Conservation (phyloP, 2,888 invertebrate species). For the Tenthredo scrophulariae region DNA sequence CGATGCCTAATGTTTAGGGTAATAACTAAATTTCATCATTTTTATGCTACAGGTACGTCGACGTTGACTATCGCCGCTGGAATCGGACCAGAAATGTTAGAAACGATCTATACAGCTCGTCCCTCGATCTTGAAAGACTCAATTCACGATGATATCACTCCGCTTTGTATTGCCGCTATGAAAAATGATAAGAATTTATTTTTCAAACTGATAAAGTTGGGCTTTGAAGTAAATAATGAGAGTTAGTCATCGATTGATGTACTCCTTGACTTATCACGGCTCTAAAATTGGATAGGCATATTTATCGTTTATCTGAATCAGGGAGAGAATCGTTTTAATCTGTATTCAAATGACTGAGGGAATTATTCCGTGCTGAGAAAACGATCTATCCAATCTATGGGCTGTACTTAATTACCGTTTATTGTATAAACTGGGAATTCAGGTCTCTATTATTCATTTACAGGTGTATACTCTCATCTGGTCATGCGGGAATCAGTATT, state of each 20-base stretch:
- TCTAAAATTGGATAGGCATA: background rate
- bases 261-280: background rate
- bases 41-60: slow-evolving; percentile 67
- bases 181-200: slow-evolving; percentile 72
- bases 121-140: slow-evolving; percentile 67
- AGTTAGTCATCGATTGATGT: slow-evolving; percentile 62
- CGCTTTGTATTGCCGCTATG: slow-evolving; percentile 73
- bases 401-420: background rate
- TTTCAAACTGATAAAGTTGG: slow-evolving; percentile 67
- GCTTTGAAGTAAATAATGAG: slow-evolving; percentile 64
- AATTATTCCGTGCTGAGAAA: background rate
- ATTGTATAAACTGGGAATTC: background rate
- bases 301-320: background rate
- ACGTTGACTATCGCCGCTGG: slow-evolving; percentile 70
- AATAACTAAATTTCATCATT: background rate
- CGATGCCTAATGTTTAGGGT: background rate
- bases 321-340: background rate
- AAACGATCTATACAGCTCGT: slow-evolving; percentile 66
- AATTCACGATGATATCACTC: slow-evolving; percentile 69
- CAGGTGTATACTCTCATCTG: slow-evolving; percentile 70
- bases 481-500: slow-evolving; percentile 70
- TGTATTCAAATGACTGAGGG: background rate
- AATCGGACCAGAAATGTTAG: slow-evolving; percentile 69
- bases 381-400: slow-evolving; percentile 4
- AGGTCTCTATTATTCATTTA: background rate